Base-by-base conservation (phyloP, 1,140 invertebrate genomes). In the Drosophila lowei region DNA sequence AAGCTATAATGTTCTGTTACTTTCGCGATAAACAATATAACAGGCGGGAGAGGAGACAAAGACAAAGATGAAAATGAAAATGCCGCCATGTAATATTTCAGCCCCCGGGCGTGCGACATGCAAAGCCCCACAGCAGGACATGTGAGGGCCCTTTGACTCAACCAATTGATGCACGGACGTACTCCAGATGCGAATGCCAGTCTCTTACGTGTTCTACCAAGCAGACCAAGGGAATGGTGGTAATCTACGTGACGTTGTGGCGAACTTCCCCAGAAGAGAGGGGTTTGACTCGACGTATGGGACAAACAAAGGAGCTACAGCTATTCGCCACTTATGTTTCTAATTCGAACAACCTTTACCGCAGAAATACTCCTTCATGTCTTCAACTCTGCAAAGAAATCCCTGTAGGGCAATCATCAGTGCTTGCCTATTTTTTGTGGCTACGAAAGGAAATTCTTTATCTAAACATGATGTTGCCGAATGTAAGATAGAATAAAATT, bases 1-100 rank as follows among this genome's bases (percentile, higher is more conserved):
- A 86, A 81, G 81, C 80, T 73, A 85, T 86, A 85, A 85, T 85
- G 77, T 80, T 57, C 64, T 68, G 73, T 77, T 74, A 77, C 77
- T 81, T 86, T 63, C 68, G 59, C 65, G 80, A 85, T 86, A 86
- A 85, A 81, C 81, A 85, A 85, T 74, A 85, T 74, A 86, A 81
- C 73, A 81, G 77, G 62, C 38, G 56, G 50, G 75, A 67, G 6
- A 1, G 8, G 8, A 30, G 30, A 9, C 8, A 28, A 9, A 30
- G 59, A 47, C 46, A 62, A 67, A 84, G 71, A 74, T 75, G 60
- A 72, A 43, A 49, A 53, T 54, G 61, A 23, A 48, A 46, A 47
- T 21, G 67, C 56, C 44, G 58, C 56, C 59, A 70, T 61, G 66
- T 67, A 70, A 84, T 72, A 83, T 73, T 46, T 79, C 48, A 52